Conservation (phyloP, 2,888 invertebrate species). For the Rhamnusium bicolor region DNA sequence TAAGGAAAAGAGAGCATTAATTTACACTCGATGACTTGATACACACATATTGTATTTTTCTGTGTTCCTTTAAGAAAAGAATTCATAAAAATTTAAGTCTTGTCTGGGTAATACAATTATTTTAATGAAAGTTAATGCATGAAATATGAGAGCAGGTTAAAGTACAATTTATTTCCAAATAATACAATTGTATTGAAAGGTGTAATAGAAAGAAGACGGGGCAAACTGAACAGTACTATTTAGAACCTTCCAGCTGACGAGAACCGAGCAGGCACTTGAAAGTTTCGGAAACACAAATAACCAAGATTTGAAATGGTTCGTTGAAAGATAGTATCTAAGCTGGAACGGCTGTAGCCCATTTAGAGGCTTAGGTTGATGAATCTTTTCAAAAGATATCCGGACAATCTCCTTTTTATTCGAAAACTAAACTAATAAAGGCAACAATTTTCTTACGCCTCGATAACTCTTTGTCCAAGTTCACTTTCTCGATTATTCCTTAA, state of each 20-base stretch:
- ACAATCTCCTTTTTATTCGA: constrained; percentile 26
- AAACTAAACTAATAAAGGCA: constrained; percentile 29
- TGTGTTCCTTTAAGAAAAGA: too few relatives aligned
- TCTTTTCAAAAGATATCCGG: constrained; percentile 26
- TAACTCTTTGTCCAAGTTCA: constrained; percentile 15
- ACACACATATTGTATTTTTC: too few relatives aligned
- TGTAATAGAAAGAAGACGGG: neutral
- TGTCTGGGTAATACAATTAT: too few relatives aligned
- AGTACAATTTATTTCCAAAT: neutral
- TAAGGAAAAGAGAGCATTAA: too few relatives aligned
- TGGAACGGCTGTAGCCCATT: constrained; percentile 23
- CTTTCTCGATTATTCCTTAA: neutral
- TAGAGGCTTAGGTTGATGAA: constrained; percentile 25
- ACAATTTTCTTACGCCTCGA: constrained; percentile 24
- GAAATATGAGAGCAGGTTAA: neutral
- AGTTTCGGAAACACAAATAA: constrained; percentile 27
- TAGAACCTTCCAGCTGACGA: neutral
- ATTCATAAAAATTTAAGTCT: too few relatives aligned
- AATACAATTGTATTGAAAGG: neutral
- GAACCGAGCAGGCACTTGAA: constrained; percentile 6
- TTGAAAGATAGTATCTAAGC: constrained; percentile 26
- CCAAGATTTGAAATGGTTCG: constrained; percentile 15
- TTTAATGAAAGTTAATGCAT: too few relatives aligned
- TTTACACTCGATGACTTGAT: too few relatives aligned
- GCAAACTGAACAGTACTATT: constrained; percentile 1